A percentile compares a stretch with the other conserved stretches of the same genome.
phyloP scores from a whole-genome alignment of 2,888 invertebrate species.

The Hirtodrosophila histrioides region DNA sequence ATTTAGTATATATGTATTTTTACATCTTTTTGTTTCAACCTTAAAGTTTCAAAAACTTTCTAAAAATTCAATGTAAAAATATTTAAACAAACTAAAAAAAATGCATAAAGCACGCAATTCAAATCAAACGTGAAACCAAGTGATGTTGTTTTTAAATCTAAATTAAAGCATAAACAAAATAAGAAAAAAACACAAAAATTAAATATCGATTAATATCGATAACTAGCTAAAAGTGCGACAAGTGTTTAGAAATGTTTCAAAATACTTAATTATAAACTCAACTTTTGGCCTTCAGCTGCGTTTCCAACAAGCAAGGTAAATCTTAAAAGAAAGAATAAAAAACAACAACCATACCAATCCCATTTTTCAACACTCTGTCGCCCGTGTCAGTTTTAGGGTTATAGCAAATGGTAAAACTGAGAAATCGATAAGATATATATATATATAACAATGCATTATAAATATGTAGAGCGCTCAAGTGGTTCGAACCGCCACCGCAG shows the following conservation, averaged over 20 bases:
- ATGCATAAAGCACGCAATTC: conserved; percentile 71
- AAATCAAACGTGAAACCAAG: conserved; percentile 83
- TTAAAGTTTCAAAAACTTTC: conserved; percentile 68
- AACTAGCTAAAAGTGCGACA: conserved; percentile 71
- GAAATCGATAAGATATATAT: conserved; percentile 4
- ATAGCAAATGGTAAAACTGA: conserved; percentile 32
- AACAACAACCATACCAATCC: conserved; percentile 25
- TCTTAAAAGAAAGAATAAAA: conserved; percentile 29
- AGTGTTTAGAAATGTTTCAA: conserved; percentile 60
- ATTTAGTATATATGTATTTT: conserved; percentile 14
- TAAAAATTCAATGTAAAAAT: conserved; percentile 40
- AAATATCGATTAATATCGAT: conserved; percentile 18
- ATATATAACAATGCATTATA: conserved; percentile 26
- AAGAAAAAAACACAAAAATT: conserved; percentile 29
- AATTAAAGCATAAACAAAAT: conserved; percentile 41
- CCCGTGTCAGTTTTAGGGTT: conserved; percentile 30
- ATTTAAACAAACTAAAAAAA: conserved; percentile 20
- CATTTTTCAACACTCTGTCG: conserved; percentile 54
- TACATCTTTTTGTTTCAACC: conserved; percentile 29
- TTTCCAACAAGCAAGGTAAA: conserved; percentile 69
- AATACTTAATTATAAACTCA: conserved; percentile 10
- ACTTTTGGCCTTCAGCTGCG: conserved; percentile 67
- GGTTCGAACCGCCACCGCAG: conserved; percentile 41
- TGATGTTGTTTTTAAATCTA: conserved; percentile 80
- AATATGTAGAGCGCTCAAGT: conserved; percentile 52